A percentile compares a stretch with the other conserved stretches of the same genome.
These are phyloP conservation scores for Drosophila bocki DNA, from an alignment of 1,140 invertebrate genomes.

Conservation along the genomic window DNA sequence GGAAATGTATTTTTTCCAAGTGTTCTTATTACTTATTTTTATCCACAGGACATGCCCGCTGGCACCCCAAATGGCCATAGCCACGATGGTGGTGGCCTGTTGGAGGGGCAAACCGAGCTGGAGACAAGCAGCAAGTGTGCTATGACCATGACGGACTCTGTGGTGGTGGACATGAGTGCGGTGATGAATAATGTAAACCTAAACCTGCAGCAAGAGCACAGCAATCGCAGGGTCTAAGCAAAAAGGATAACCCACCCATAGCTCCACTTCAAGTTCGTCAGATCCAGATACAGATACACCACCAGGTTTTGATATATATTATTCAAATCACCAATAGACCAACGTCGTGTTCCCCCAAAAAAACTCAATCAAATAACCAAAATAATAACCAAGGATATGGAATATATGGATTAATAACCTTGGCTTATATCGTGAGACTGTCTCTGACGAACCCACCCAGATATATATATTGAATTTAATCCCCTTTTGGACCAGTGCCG, in stretches of 20 bases:
- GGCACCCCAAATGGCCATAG: slow-evolving; percentile 78
- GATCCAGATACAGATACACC: slow-evolving; percentile 6
- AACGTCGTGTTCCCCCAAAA: slow-evolving; percentile 65
- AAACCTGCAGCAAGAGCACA: slow-evolving; percentile 74
- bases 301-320: slow-evolving; percentile 9
- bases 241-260: neutral
- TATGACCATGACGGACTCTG: slow-evolving; percentile 68
- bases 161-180: slow-evolving; percentile 80
- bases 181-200: slow-evolving; percentile 80
- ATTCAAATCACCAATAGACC: slow-evolving; percentile 52
- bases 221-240: slow-evolving; percentile 61
- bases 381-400: neutral
- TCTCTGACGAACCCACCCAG: slow-evolving; percentile 52
- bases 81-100: slow-evolving; percentile 32
- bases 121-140: slow-evolving; percentile 62
- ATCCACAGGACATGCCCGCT: slow-evolving; percentile 57
- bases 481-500: slow-evolving; percentile 37
- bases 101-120: slow-evolving; percentile 80
- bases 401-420: neutral
- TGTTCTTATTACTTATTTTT: neutral
- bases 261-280: slow-evolving; percentile 25
- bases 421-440: slow-evolving; percentile 39
- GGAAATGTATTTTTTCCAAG: neutral
- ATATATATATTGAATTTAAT: slow-evolving; percentile 39
- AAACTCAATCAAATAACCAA: neutral